phyloP scores from a whole-genome alignment of 2,797 vertebrate genomes.

The Pipistrellus pygmaeus region DNA sequence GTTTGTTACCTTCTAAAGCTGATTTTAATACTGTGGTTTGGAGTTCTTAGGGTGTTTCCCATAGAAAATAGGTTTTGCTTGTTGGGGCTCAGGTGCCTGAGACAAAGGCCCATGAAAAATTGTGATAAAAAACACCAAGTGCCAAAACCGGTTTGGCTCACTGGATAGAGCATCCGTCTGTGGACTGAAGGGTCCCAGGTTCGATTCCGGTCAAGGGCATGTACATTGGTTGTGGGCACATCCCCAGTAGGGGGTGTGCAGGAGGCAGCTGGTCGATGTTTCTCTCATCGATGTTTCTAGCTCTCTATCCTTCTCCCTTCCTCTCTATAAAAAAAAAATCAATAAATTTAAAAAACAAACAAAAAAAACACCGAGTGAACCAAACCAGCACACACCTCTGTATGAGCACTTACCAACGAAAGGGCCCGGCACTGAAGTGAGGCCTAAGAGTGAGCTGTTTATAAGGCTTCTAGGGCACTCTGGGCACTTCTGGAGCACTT shows the following conservation, averaged over 20 bases:
- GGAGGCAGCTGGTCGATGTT: no score
- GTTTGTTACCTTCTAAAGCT: background rate
- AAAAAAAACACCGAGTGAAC: background rate
- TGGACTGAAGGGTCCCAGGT: no score
- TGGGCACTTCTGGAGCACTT: background rate
- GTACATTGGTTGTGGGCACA: no score
- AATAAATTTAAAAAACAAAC: no score
- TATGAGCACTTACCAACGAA: background rate
- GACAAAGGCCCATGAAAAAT: constrained; percentile 8
- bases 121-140: background rate
- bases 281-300: no score
- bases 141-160: background rate
- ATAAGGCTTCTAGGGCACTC: background rate
- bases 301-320: no score
- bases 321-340: no score
- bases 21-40: background rate
- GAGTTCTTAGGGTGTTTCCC: background rate
- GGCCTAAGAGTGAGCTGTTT: background rate
- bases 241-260: no score
- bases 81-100: background rate
- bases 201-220: no score
- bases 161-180: no score
- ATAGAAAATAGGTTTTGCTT: background rate
- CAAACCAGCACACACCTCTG: background rate
- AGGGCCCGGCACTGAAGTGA: background rate